Percentiles rank a stretch among this genome's conserved stretches.
These are phyloP conservation scores for Ophion slaviceki DNA, from an alignment of 2,888 invertebrate species.

Conservation along the genomic window DNA sequence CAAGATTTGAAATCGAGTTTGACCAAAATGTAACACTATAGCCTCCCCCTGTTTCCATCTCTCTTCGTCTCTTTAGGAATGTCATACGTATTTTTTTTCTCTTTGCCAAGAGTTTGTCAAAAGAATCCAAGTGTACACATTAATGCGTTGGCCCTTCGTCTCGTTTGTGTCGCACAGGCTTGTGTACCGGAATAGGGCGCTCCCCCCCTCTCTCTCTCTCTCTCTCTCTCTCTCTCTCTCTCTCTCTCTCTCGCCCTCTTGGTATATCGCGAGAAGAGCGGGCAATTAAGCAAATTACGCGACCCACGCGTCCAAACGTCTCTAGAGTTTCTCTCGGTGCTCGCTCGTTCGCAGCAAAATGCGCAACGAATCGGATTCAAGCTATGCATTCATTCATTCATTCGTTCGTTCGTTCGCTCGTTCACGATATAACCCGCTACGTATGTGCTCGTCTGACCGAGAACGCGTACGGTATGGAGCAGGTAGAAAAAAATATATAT, in stretches of 20 bases:
- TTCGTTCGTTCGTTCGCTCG: slow-evolving; percentile 36
- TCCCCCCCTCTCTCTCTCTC: not conserved
- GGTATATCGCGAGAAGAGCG: slow-evolving; percentile 39
- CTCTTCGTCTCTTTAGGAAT: not conserved
- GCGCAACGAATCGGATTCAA: slow-evolving; percentile 70
- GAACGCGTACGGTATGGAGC: slow-evolving; percentile 1
- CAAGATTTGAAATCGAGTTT: not conserved
- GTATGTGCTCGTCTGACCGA: slow-evolving; percentile 33
- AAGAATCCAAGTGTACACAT: slow-evolving; percentile 18
- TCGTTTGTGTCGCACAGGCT: slow-evolving; percentile 12
- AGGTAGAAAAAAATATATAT: not conserved
- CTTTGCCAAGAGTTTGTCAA: not conserved
- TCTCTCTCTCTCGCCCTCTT: no score
- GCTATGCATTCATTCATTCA: slow-evolving; percentile 73
- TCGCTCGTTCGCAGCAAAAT: slow-evolving; percentile 63
- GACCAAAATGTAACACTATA: no score
- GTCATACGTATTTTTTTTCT: not conserved
- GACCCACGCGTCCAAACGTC: slow-evolving; percentile 72
- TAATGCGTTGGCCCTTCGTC: slow-evolving; percentile 27
- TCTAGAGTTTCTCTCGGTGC: slow-evolving; percentile 48
- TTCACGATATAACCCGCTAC: slow-evolving; percentile 38
- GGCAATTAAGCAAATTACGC: slow-evolving; percentile 79
- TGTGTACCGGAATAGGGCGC: slow-evolving; percentile 23
- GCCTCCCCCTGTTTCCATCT: no score
- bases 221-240: not conserved